Evolutionary conservation across 1,140 invertebrate species (phyloP).

Genomic region (Cotesia typhae): DNA sequence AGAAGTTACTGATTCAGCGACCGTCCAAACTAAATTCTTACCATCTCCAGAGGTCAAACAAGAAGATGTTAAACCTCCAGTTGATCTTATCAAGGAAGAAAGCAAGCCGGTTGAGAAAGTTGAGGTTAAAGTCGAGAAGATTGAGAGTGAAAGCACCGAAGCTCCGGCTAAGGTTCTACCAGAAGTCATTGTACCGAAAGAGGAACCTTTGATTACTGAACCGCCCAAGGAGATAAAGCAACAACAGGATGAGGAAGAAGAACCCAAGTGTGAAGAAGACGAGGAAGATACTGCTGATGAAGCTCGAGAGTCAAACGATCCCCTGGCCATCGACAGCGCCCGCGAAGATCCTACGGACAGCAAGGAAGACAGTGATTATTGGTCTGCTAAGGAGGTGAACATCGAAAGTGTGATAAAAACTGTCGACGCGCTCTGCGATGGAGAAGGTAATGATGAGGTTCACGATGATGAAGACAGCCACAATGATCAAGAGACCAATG

Average conservation of each 20-base stretch:
- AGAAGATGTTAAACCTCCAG: conserved; percentile 28
- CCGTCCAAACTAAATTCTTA: background rate
- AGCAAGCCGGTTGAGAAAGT: background rate
- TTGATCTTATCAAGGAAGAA: background rate
- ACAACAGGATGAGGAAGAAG: conserved; percentile 36
- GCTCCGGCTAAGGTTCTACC: conserved; percentile 45
- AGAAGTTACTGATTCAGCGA: conserved; percentile 2
- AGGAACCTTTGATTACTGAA: conserved; percentile 41
- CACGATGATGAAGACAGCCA: conserved; percentile 50
- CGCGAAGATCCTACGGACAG: conserved; percentile 66
- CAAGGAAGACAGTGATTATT: conserved; percentile 79
- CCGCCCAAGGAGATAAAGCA: conserved; percentile 38
- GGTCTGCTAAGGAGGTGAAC: conserved; percentile 80
- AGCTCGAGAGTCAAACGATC: conserved; percentile 44
- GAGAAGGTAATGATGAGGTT: conserved; percentile 53
- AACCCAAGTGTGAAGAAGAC: conserved; percentile 45
- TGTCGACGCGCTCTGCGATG: conserved; percentile 71
- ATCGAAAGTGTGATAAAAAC: conserved; percentile 83
- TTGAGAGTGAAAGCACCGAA: conserved; percentile 18
- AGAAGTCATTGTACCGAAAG: conserved; percentile 43
- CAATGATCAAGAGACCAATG: conserved; percentile 42
- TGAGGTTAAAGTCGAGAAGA: conserved; percentile 30
- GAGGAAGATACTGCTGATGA: conserved; percentile 49
- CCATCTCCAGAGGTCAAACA: conserved; percentile 34
- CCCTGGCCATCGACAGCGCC: conserved; percentile 46